Evolutionary conservation across 2,113 vertebrate species (phyloP).

Genomic region (Pseudorasbora parva): DNA sequence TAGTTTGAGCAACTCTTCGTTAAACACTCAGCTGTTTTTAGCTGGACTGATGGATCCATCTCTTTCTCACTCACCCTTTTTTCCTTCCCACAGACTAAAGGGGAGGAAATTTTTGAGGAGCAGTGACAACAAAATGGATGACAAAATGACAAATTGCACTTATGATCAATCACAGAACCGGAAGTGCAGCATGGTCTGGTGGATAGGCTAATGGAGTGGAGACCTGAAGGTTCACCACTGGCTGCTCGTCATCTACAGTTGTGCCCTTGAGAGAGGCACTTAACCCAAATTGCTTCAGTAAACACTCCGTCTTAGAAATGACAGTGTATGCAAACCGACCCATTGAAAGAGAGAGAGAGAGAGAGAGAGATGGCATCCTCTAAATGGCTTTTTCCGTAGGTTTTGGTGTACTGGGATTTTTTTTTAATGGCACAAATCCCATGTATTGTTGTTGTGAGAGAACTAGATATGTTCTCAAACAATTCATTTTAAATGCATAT

Average conservation of each 20-base stretch:
- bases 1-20: not conserved
- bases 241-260: conserved; percentile 61
- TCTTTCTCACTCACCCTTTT: conserved; percentile 25
- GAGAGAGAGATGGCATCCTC: conserved; percentile 76
- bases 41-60: conserved; percentile 33
- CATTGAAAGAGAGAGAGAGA: conserved; percentile 69
- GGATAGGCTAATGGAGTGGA: conserved; percentile 67
- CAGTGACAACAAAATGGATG: conserved; percentile 65
- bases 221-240: conserved; percentile 52
- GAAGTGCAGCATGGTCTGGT: conserved; percentile 66
- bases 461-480: not conserved
- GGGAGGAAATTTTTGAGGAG: conserved; percentile 57
- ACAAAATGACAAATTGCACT: conserved; percentile 66
- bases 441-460: not conserved
- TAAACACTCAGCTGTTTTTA: conserved; percentile 42
- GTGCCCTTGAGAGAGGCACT: conserved; percentile 65
- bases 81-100: conserved; percentile 23
- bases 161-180: conserved; percentile 67
- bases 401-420: not conserved
- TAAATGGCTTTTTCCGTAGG: not conserved
- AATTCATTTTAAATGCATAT: not conserved
- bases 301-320: conserved; percentile 54
- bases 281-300: conserved; percentile 64
- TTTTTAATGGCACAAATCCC: not conserved
- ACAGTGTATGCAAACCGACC: conserved; percentile 39